These are phyloP conservation scores for Agriopis leucophaearia DNA, from an alignment of 2,888 invertebrate species.

Conservation along the genomic window DNA sequence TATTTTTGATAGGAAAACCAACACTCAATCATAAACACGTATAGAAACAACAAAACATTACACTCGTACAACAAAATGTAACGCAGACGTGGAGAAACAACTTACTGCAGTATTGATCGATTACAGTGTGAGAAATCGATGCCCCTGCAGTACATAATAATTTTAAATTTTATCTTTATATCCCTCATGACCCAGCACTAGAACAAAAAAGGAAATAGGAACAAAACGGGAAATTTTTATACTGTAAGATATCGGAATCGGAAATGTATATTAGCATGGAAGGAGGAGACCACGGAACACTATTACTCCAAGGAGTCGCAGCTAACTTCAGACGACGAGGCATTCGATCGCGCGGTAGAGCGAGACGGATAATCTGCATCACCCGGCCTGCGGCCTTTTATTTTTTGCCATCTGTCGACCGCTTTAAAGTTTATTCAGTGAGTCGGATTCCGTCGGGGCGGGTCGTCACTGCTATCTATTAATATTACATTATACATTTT, in stretches of 20 bases:
- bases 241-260: slow-evolving; percentile 28
- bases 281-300: slow-evolving; percentile 33
- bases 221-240: slow-evolving; percentile 17
- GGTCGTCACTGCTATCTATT: slow-evolving; percentile 79
- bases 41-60: slow-evolving; percentile 29
- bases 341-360: slow-evolving; percentile 51
- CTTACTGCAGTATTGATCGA: slow-evolving; percentile 31
- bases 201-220: slow-evolving; percentile 21
- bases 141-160: background rate
- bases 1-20: slow-evolving; percentile 10
- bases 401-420: slow-evolving; percentile 58
- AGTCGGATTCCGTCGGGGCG: slow-evolving; percentile 79
- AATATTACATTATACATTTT: slow-evolving; percentile 63
- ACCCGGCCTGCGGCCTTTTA: slow-evolving; percentile 61
- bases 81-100: slow-evolving; percentile 15
- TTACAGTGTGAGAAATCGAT: slow-evolving; percentile 6
- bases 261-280: slow-evolving; percentile 27
- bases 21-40: slow-evolving; percentile 10
- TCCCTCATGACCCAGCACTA: slow-evolving; percentile 14
- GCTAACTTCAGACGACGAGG: slow-evolving; percentile 46
- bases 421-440: slow-evolving; percentile 64
- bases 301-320: no score
- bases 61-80: slow-evolving; percentile 17
- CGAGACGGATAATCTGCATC: slow-evolving; percentile 63
- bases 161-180: slow-evolving; percentile 2